Conservation (phyloP, 2,888 invertebrate genomes). For the Leptinotarsa rubiginosa region DNA sequence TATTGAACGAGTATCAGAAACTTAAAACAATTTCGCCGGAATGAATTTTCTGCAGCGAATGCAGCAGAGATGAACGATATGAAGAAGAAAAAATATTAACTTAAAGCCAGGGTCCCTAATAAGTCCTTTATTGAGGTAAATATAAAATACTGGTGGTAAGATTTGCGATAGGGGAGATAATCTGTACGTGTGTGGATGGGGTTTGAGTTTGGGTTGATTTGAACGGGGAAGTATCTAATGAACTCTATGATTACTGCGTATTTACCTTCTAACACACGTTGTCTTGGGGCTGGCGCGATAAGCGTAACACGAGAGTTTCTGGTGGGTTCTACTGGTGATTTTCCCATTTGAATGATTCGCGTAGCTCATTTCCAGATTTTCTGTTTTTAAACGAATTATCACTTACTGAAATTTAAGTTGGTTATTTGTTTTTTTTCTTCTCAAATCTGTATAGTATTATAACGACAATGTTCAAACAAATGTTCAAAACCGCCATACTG, state of each 20-base stretch:
- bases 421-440: too few relatives aligned
- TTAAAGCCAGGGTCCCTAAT: slow-evolving; percentile 31
- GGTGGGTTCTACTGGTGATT: not conserved
- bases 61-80: not conserved
- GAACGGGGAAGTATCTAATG: slow-evolving; percentile 61
- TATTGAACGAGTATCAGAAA: too few relatives aligned
- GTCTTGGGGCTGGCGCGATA: slow-evolving; percentile 51
- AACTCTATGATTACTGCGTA: slow-evolving; percentile 64
- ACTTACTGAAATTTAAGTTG: too few relatives aligned
- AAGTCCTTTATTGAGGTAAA: slow-evolving; percentile 49
- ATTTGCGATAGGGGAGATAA: slow-evolving; percentile 49
- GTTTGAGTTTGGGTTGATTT: slow-evolving; percentile 52
- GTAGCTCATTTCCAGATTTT: not conserved
- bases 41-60: not conserved
- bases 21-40: too few relatives aligned
- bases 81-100: slow-evolving; percentile 16
- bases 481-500: too few relatives aligned
- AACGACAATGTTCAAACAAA: too few relatives aligned
- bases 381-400: too few relatives aligned
- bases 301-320: slow-evolving; percentile 28
- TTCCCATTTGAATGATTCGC: too few relatives aligned
- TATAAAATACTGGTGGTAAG: slow-evolving; percentile 48
- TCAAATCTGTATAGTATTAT: too few relatives aligned
- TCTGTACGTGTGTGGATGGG: slow-evolving; percentile 47
- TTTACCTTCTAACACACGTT: slow-evolving; percentile 63